Conservation (phyloP, 37 sponge, comb jelly and placozoan species). For the Chondrosia reniformis region DNA sequence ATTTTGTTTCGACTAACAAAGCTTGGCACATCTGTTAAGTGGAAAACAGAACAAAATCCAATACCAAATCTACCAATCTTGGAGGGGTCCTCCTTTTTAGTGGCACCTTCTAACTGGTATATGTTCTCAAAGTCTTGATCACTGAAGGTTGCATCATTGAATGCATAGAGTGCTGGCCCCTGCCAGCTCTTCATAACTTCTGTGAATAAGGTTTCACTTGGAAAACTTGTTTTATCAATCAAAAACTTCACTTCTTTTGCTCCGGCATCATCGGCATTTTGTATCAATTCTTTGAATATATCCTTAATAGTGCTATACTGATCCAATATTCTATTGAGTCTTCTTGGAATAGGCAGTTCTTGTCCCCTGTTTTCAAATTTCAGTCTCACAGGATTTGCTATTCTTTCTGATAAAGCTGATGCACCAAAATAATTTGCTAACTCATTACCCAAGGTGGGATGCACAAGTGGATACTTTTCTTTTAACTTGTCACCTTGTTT, state of each 20-base stretch:
- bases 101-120: slow-evolving; percentile 55
- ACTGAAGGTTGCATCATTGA: slow-evolving; percentile 63
- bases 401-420: slow-evolving; percentile 27
- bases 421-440: slow-evolving; percentile 47
- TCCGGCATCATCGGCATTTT: slow-evolving; percentile 90
- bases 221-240: slow-evolving; percentile 58
- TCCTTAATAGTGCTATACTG: slow-evolving; percentile 54
- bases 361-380: slow-evolving; percentile 23
- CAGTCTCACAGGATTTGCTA: slow-evolving; percentile 48
- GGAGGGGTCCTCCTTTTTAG: slow-evolving; percentile 56
- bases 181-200: slow-evolving; percentile 69
- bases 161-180: slow-evolving; percentile 75
- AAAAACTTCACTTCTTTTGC: slow-evolving; percentile 71
- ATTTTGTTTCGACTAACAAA: slow-evolving; percentile 61
- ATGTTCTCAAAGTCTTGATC: slow-evolving; percentile 78
- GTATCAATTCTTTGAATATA: slow-evolving; percentile 79
- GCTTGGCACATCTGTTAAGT: slow-evolving; percentile 81
- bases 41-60: slow-evolving; percentile 74
- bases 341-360: slow-evolving; percentile 45
- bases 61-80: slow-evolving; percentile 83
- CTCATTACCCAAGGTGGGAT: neutral
- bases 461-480: slow-evolving; percentile 30
- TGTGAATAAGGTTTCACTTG: slow-evolving; percentile 27
- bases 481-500: neutral
- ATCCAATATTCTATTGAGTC: slow-evolving; percentile 47